These are phyloP conservation scores for Asbolus verrucosus DNA, from an alignment of 1,140 invertebrate species.

Conservation along the genomic window DNA sequence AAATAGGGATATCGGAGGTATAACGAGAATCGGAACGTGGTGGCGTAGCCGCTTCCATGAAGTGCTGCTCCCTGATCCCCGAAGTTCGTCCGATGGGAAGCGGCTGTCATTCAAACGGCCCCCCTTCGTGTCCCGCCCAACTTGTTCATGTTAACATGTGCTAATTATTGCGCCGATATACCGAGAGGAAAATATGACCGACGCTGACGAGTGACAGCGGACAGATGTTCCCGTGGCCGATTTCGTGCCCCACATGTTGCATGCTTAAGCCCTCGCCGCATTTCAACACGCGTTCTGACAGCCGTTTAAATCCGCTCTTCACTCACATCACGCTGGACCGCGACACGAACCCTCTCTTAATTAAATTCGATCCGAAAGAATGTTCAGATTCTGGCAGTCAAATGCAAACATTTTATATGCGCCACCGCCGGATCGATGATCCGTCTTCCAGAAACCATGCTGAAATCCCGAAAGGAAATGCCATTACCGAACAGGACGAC, in stretches of 20 bases:
- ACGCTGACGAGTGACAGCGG: conserved; percentile 43
- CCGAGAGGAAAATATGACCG: conserved; percentile 49
- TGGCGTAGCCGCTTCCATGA: conserved; percentile 22
- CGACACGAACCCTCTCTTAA: conserved; percentile 11
- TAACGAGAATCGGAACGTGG: conserved; percentile 41
- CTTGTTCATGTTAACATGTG: conserved; percentile 55
- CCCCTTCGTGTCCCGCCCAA: conserved; percentile 46
- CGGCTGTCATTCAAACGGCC: conserved; percentile 49
- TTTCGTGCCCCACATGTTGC: conserved; percentile 38
- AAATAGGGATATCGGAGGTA: conserved; percentile 50
- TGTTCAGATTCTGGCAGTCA: conserved; percentile 4
- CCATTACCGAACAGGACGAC: too few relatives aligned
- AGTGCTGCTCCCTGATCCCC: conserved; percentile 18
- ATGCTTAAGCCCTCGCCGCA: conserved; percentile 28
- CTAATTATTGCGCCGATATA: conserved; percentile 52
- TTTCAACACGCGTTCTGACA: conserved; percentile 39
- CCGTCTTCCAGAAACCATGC: too few relatives aligned
- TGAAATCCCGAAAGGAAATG: too few relatives aligned
- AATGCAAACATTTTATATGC: too few relatives aligned
- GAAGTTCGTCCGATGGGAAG: conserved; percentile 50
- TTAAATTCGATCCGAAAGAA: neutral
- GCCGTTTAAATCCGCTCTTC: conserved; percentile 36
- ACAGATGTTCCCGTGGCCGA: conserved; percentile 41
- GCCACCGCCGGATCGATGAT: too few relatives aligned
- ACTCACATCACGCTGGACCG: conserved; percentile 24